phyloP scores from a whole-genome alignment of 2,113 vertebrate species.

The Pseudorhombus dupliciocellatus region DNA sequence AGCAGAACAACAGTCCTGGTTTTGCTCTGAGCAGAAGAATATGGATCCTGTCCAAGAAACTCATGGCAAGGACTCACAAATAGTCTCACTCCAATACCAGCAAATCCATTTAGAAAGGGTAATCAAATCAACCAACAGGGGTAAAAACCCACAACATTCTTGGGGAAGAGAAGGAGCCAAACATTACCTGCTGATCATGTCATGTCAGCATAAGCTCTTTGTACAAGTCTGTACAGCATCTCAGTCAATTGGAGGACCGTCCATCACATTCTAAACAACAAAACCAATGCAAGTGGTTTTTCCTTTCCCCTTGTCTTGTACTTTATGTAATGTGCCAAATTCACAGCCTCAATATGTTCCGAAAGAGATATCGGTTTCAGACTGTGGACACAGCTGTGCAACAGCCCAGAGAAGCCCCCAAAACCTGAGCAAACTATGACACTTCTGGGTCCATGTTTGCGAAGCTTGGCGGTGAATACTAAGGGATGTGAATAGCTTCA shows the following conservation, averaged over 20 bases:
- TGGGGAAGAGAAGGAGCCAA: no score
- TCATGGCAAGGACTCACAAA: no score
- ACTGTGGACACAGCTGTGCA: background rate
- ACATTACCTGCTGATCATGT: no score
- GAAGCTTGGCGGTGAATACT: constrained; percentile 42
- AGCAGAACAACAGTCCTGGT: no score
- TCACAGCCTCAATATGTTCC: constrained; percentile 11
- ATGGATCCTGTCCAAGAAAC: no score
- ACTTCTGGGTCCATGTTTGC: constrained; percentile 49
- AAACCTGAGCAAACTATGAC: constrained; percentile 28
- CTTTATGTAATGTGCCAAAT: background rate
- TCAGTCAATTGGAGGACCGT: background rate
- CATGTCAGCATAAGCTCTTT: no score
- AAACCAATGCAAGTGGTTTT: background rate
- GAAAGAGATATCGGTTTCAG: constrained; percentile 5
- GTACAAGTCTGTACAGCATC: background rate
- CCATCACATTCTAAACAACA: background rate
- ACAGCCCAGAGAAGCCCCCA: background rate
- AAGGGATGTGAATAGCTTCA: constrained; percentile 26
- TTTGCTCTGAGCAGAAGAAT: no score
- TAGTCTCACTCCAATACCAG: no score
- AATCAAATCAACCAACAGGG: no score
- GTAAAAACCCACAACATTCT: no score
- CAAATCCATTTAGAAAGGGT: no score
- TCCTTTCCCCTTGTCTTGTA: background rate